Evolutionary conservation across 1,140 invertebrate species (phyloP).

Genomic region (Heterodera schachtii): DNA sequence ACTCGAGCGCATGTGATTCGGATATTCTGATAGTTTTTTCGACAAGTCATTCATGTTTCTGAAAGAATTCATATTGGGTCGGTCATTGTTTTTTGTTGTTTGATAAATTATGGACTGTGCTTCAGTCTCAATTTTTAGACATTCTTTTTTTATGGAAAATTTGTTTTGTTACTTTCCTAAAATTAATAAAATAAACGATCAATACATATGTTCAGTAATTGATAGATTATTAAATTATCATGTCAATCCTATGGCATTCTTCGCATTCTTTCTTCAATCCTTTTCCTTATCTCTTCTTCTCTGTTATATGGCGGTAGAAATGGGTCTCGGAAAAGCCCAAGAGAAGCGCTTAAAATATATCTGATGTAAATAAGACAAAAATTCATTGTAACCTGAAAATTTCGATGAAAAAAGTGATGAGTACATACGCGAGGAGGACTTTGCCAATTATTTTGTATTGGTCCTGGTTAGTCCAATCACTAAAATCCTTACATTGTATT

Average conservation of each 20-base stretch:
- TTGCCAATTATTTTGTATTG: not conserved
- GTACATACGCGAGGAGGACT: not conserved
- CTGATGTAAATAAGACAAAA: no score
- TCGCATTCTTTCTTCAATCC: not conserved
- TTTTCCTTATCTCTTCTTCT: not conserved
- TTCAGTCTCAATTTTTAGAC: no score
- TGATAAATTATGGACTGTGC: not conserved
- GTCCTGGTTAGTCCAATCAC: not conserved
- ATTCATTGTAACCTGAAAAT: no score
- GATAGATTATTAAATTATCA: no score
- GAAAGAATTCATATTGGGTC: no score
- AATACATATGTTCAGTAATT: no score
- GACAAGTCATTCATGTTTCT: no score
- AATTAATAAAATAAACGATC: no score
- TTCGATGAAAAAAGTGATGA: not conserved
- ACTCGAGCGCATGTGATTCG: slow-evolving; percentile 31
- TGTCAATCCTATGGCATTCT: not conserved
- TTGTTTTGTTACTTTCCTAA: not conserved
- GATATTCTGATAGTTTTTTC: no score
- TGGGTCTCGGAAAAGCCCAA: no score
- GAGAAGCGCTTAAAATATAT: no score
- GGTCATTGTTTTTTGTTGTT: not conserved
- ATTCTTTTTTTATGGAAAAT: not conserved
- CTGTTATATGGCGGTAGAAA: no score
- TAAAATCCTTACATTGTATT: not conserved